Evolutionary conservation across 2,888 invertebrate species (phyloP).

Genomic region (Balanococcus diminutus): DNA sequence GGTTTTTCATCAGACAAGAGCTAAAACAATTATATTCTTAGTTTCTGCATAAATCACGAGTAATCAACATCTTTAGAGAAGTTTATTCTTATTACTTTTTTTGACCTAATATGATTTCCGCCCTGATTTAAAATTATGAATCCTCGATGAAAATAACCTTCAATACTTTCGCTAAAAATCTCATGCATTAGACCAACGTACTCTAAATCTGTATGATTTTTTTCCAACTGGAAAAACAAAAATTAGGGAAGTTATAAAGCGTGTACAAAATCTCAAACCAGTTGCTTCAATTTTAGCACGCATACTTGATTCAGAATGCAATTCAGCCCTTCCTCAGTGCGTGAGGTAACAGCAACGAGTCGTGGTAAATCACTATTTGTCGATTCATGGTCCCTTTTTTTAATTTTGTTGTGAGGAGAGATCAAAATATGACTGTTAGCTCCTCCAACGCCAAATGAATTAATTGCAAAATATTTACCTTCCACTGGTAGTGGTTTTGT

Average conservation of each 20-base stretch:
- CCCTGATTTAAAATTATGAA: slow-evolving; percentile 60
- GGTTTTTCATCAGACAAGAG: slow-evolving; percentile 57
- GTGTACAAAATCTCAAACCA: neutral
- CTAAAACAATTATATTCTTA: slow-evolving; percentile 59
- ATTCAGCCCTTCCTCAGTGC: slow-evolving; percentile 57
- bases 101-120: neutral
- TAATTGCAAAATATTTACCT: slow-evolving; percentile 65
- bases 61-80: no score
- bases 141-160: slow-evolving; percentile 64
- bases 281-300: neutral
- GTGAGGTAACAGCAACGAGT: slow-evolving; percentile 58
- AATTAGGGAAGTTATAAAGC: neutral
- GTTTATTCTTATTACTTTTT: neutral
- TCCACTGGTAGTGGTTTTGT: slow-evolving; percentile 60
- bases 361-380: slow-evolving; percentile 57
- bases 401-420: slow-evolving; percentile 49
- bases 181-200: slow-evolving; percentile 68
- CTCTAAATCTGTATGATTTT: slow-evolving; percentile 69
- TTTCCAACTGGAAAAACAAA: slow-evolving; percentile 62
- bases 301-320: slow-evolving; percentile 60
- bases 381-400: slow-evolving; percentile 57
- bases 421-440: slow-evolving; percentile 55
- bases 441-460: slow-evolving; percentile 55
- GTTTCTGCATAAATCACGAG: no score
- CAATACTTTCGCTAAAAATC: slow-evolving; percentile 75